Base-by-base conservation (phyloP, 2,113 vertebrate genomes). In the Delphinapterus leucas region DNA sequence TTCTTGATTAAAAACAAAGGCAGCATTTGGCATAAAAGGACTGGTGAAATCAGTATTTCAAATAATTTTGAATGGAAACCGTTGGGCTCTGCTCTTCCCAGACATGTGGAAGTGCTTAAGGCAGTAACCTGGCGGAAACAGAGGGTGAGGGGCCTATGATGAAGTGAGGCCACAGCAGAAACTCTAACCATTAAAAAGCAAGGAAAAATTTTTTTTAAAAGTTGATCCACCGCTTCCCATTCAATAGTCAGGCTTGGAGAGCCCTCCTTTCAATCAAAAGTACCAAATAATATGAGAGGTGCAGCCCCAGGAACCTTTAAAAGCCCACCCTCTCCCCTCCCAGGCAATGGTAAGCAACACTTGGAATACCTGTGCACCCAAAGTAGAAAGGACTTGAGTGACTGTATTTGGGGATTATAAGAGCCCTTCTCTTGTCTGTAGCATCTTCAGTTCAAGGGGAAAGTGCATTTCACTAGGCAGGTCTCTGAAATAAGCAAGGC, bases 1-100 rank as follows among this genome's bases (percentile, higher is more conserved):
- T 86, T 96, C 58, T 61, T 93, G 81, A 96, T 93, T 93, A 92
- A 94, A 96, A 85, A 83, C 47, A 83, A 96, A 95, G 17, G 47
- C 26, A 38, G 36, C 68, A 58, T 71, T 71, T 63, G 26, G 68
- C 63, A 71, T 60, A 60, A 93, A 49, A 58, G 28, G 49, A 5
- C 55, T n/a, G 11, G 36, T 8, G 8, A 93, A 79, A 25, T 79
- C 60, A 65, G 67, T 58, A 65, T 82, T 77, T 86, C n/a, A 3
- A 68, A 23, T 53, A 17, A 81, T 74, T 17, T 70, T 74, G 55
- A 93, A 90, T 31, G 67, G 74, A 80, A 93, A 95, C 90, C 38
- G 1, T 20, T 41, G 73, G 58, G 38, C 67, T 68, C 79, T 61
- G 65, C 80, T 73, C 80, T 94, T 36, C 17, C 60, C 12, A 11